These are phyloP conservation scores for Psilopogon haemacephalus DNA, from an alignment of 2,113 vertebrate genomes.

Conservation along the genomic window DNA sequence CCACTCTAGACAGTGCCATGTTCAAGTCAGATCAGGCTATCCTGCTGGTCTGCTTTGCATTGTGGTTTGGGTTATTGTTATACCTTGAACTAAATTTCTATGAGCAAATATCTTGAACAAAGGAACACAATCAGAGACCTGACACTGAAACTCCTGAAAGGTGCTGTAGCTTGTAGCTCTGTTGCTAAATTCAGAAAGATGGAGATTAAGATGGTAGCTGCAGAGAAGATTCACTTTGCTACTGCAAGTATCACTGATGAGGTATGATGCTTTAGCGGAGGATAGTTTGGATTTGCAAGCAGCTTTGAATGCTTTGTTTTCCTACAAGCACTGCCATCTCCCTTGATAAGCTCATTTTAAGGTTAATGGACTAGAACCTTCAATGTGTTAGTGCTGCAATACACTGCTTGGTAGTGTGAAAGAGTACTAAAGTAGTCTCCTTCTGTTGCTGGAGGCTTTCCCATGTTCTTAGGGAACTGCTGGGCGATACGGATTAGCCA, in stretches of 20 bases:
- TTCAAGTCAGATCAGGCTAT: neutral
- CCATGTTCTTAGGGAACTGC: neutral
- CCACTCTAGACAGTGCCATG: fast-evolving
- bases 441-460: neutral
- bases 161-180: neutral
- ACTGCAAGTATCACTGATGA: neutral
- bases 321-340: neutral
- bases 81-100: neutral
- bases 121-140: neutral
- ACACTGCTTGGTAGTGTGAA: neutral
- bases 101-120: neutral
- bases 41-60: neutral
- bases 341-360: slow-evolving; percentile 21
- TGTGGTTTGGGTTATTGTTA: neutral
- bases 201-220: neutral
- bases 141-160: neutral
- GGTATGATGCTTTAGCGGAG: neutral
- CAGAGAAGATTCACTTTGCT: neutral
- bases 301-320: neutral
- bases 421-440: neutral
- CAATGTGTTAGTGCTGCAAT: neutral
- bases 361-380: slow-evolving; percentile 36
- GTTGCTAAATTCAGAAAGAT: neutral
- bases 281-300: slow-evolving; percentile 14
- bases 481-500: neutral